Percentiles rank a stretch among this genome's conserved stretches.
phyloP scores from a whole-genome alignment of 2,113 vertebrate species.

The Malurus elegans region DNA sequence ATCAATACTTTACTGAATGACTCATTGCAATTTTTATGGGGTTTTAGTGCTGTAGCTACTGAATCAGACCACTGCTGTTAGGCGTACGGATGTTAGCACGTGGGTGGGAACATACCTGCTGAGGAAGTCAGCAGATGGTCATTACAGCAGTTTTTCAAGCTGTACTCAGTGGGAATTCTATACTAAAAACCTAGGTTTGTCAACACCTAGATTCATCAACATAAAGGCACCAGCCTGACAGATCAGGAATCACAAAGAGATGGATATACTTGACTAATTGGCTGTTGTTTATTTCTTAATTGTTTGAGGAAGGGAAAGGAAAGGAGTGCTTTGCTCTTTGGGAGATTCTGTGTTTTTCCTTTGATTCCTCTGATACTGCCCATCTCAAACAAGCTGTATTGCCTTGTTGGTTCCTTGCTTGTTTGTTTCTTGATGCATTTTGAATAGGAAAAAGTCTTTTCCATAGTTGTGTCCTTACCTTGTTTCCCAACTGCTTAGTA shows the following conservation, averaged over 20 bases:
- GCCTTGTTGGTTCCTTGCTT: neutral
- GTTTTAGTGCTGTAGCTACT: neutral
- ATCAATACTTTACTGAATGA: neutral
- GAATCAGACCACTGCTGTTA: neutral
- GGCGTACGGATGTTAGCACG: neutral
- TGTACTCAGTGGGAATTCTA: neutral
- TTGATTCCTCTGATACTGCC: neutral
- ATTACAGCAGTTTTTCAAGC: neutral
- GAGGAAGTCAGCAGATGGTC: neutral
- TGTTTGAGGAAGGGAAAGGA: neutral
- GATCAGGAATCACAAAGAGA: neutral
- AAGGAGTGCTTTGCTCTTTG: neutral
- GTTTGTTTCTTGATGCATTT: neutral
- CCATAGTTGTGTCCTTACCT: neutral
- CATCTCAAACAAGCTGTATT: neutral
- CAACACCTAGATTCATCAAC: neutral
- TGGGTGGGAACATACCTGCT: neutral
- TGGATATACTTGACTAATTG: neutral
- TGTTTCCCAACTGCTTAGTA: neutral
- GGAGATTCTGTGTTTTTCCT: neutral
- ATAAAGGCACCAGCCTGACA: neutral
- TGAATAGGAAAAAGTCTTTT: neutral
- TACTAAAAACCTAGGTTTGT: neutral
- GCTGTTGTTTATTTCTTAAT: neutral
- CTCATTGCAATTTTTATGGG: neutral